These are phyloP conservation scores for Suricata suricatta DNA, from an alignment of 2,113 vertebrate genomes.

Conservation along the genomic window DNA sequence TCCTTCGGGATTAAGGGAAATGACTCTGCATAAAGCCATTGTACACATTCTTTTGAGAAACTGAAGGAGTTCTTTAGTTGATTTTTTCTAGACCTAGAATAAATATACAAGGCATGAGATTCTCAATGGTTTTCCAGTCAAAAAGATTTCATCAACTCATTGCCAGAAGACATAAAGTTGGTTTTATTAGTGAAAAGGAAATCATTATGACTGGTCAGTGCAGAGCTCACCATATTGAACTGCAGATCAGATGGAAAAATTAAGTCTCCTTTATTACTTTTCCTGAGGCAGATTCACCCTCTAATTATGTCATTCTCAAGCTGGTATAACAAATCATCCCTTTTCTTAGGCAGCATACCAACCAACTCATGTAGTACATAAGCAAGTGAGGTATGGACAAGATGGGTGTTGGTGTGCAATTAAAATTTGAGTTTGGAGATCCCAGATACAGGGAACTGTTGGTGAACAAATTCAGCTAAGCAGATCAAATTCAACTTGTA, in stretches of 20 bases:
- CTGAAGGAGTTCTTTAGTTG: neutral
- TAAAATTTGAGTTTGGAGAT: neutral
- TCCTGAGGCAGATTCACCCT: neutral
- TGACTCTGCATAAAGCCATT: neutral
- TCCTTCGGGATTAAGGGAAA: neutral
- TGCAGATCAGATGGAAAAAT: neutral
- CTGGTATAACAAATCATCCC: neutral
- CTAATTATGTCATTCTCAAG: neutral
- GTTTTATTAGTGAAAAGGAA: neutral
- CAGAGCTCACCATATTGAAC: neutral
- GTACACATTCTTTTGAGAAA: neutral
- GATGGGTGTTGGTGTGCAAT: neutral
- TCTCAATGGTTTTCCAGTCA: neutral
- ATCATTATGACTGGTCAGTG: neutral
- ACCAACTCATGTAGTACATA: neutral
- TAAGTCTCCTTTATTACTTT: constrained; percentile 7
- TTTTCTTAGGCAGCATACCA: neutral
- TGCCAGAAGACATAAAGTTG: neutral
- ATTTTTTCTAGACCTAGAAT: neutral
- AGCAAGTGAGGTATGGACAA: neutral
- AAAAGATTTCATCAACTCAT: neutral
- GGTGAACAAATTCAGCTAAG: constrained; percentile 5
- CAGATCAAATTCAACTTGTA: neutral
- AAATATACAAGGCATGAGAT: neutral
- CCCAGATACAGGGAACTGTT: neutral